Base-by-base conservation (phyloP, 1,140 invertebrate species). In the Drosophila bocki region DNA sequence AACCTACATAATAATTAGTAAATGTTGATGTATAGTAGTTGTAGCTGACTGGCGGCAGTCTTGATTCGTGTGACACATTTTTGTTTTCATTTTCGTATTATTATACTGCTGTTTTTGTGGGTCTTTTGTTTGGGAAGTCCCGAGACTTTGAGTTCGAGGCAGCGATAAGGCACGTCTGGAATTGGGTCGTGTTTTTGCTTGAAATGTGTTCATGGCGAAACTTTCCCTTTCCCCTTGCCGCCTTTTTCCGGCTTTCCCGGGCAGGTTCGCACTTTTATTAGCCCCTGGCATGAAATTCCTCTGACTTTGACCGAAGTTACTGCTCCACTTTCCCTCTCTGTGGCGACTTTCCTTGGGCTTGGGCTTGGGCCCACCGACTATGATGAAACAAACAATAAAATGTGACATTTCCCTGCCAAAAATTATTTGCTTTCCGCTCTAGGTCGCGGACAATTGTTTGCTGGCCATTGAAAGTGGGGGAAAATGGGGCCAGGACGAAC, bases 121-220 rank as follows among this genome's bases (percentile, higher is more conserved):
- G 44, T 44, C 70, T 72, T 74, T 74, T 72, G 70, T 72, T 51
- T 37, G 70, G 70, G 45, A 51, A 71, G 44, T 71, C 69, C 45
- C 67, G 63, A 57, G 50, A 39, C 63, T 65, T 32, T 19, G 44
- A 59, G 69, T n/a, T n/a, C 67, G 13, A 47, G 48, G 48, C 62
- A 32, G 63, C 82, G 83, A 84, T 88, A 84, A 88, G 84, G 84
- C 80, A 88, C 80, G 84, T 78, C 80, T 90, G 80, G 80, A 88
- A 88, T 88, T 84, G 77, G 83, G 83, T 87, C 83, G 84, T 61
- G 75, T 56, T 77, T 77, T 62, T 60, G 62, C 63, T 54, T 41
- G 57, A 70, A 78, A 78, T 69, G 65, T 77, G 65, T 77, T 65
- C 64, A 69, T 61, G 64, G 64, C 29, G 15, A 48, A 70, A 78